Conservation (phyloP, 2,797 vertebrate species). For the Amblyraja radiata region DNA sequence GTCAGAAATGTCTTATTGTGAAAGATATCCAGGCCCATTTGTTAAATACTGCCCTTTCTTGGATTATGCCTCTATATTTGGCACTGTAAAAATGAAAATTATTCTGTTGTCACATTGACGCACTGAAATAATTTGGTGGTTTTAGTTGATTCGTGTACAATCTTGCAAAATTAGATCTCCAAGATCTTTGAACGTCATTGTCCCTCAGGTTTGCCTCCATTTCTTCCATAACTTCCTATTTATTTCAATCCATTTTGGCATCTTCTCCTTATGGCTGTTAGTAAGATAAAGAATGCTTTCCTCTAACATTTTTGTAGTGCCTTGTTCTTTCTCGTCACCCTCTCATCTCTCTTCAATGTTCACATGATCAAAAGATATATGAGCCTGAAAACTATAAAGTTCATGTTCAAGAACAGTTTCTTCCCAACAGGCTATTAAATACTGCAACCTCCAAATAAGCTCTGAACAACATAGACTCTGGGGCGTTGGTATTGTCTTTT, state of each 20-base stretch:
- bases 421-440: too few species aligned
- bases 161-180: not conserved
- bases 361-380: not conserved
- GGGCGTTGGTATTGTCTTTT: too few species aligned
- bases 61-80: not conserved
- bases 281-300: not conserved
- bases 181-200: not conserved
- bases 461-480: too few species aligned
- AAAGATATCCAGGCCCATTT: not conserved
- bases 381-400: too few species aligned
- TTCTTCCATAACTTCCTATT: not conserved
- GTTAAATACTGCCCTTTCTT: not conserved
- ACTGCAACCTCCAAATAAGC: too few species aligned
- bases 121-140: not conserved
- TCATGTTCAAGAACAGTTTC: too few species aligned
- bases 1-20: not conserved
- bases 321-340: not conserved
- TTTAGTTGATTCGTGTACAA: not conserved
- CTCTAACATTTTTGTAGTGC: not conserved
- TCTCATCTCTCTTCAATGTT: not conserved
- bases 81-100: not conserved
- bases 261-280: not conserved
- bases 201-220: not conserved
- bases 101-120: not conserved
- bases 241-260: not conserved